Base-by-base conservation (phyloP, 2,888 invertebrate genomes). In the Melinopterus prodromus region DNA sequence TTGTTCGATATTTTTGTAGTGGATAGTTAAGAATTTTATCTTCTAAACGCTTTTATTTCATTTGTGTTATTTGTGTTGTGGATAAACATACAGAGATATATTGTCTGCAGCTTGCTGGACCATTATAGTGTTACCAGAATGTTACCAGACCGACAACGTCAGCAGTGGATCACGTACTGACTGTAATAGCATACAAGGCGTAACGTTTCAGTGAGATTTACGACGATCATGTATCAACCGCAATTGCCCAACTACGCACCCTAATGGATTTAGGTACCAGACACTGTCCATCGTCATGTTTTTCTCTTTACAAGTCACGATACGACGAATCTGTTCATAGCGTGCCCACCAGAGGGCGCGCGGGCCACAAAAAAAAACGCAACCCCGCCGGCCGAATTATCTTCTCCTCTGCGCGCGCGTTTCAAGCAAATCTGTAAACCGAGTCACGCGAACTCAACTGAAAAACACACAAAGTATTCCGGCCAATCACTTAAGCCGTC, bases 381-480 rank as follows among this genome's bases (percentile, higher is more conserved):
- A 26, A 1, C 26, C 26, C 26, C n/a, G n/a, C n/a, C n/a, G n/a
- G 26, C 26, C 26, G 53, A 53, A 53, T 53, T 53, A 53, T 53
- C 53, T 53, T 53, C 53, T 53, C 53, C 53, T 12, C 53, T 53
- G 2, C 53, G 53, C 53, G 53, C 53, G 53, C 53, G 38, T 38
- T 12, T 53, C 53, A 12, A 53, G 53, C 53, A 53, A 53, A 53
- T 53, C 53, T 53, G 53, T 53, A 53, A 53, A 53, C 53, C 53
- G 53, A 53, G 53, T 53, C 53, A 53, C 53, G 53, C 53, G 53
- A 53, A 53, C 53, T 12, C 53, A 53, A 53, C 53, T 53, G 53
- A 53, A 53, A 53, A 53, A 53, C 53, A 53, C 53, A 53, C 53
- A 53, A 53, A 53, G 53, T 53, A 53, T 53, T 53, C 53, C 53